Conservation (phyloP, 2,113 vertebrate species). For the Rhagologus leucostigma region DNA sequence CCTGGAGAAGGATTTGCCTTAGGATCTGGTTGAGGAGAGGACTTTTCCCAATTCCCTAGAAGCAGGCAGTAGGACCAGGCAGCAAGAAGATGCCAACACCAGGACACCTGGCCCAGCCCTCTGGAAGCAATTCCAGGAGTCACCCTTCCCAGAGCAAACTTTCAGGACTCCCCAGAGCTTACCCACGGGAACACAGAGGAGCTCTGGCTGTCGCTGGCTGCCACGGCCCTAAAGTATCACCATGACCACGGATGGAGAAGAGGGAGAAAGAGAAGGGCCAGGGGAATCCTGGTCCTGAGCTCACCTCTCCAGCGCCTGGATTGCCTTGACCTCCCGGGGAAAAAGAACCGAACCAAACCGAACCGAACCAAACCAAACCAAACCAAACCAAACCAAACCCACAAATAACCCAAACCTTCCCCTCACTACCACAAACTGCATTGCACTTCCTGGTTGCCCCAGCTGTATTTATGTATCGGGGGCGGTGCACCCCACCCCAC, state of each 20-base stretch:
- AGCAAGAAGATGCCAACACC: background rate
- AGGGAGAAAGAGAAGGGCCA: accelerated
- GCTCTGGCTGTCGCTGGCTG: accelerated
- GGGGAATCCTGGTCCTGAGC: background rate
- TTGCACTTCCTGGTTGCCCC: background rate
- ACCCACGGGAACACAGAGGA: accelerated
- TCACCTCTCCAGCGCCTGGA: accelerated
- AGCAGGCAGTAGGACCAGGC: background rate
- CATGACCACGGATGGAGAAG: accelerated
- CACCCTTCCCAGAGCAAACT: accelerated
- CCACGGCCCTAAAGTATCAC: accelerated
- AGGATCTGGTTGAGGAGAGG: accelerated
- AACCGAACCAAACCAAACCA: too few relatives aligned
- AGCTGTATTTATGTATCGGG: accelerated
- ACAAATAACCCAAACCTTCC: background rate
- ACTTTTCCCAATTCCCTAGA: background rate
- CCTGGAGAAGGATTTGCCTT: background rate
- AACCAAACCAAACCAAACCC: background rate
- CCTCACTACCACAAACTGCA: background rate
- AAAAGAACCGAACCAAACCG: background rate
- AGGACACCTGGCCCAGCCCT: accelerated
- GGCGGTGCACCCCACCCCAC: accelerated
- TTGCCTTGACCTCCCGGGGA: accelerated
- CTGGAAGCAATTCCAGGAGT: accelerated
- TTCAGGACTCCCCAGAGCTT: accelerated